Conservation (phyloP, 2,797 vertebrate species). For the Acrossocheilus fasciatus region DNA sequence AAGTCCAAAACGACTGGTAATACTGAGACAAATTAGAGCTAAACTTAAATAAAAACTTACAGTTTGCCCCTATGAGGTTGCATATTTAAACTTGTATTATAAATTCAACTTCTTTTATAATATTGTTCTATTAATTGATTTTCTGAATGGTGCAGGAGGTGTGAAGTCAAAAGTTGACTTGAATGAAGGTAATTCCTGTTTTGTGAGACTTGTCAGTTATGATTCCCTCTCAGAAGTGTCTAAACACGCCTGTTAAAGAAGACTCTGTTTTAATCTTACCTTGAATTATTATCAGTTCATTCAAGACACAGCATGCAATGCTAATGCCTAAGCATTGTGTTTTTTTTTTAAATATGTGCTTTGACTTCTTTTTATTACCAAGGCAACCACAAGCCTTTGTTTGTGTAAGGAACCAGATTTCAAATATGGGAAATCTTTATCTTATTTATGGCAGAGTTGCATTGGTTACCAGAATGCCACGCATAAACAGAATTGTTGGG, state of each 20-base stretch:
- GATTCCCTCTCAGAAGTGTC: background rate
- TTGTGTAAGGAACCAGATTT: background rate
- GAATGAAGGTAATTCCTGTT: background rate
- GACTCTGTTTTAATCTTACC: background rate
- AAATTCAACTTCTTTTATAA: background rate
- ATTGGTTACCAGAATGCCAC: background rate
- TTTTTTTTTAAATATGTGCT: background rate
- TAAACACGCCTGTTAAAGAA: background rate
- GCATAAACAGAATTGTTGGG: background rate
- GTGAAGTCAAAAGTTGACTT: background rate
- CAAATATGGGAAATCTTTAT: background rate
- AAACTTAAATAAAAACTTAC: background rate
- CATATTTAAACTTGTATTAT: background rate
- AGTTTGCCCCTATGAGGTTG: background rate
- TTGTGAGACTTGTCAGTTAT: background rate
- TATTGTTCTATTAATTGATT: background rate
- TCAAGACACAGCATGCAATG: conserved; percentile 5
- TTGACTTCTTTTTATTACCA: background rate
- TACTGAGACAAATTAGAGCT: background rate
- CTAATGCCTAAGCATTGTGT: background rate
- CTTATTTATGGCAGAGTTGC: background rate
- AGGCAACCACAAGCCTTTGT: background rate
- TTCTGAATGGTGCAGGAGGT: background rate
- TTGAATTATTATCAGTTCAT: background rate
- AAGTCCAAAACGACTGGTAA: background rate